These are phyloP conservation scores for Myocastor coypus DNA, from an alignment of 2,113 vertebrate species.

Conservation along the genomic window DNA sequence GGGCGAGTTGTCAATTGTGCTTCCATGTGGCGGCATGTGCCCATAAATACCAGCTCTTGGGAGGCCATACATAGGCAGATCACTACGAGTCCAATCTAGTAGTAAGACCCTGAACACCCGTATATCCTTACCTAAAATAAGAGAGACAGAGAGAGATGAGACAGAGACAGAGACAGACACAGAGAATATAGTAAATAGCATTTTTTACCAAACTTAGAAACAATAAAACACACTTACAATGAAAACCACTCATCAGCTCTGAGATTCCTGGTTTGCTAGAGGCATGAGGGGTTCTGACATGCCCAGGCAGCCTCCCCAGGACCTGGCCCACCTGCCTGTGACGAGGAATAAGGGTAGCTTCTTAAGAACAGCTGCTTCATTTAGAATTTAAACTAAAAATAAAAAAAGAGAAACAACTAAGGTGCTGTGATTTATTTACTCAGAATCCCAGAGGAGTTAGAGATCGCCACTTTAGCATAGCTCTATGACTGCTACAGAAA, in stretches of 20 bases:
- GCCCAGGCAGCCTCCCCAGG: too few relatives aligned
- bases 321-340: background rate
- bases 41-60: too few relatives aligned
- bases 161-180: too few relatives aligned
- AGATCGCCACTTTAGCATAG: background rate
- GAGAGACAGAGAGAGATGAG: too few relatives aligned
- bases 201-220: background rate
- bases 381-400: background rate
- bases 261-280: background rate
- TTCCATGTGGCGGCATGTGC: too few relatives aligned
- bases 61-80: too few relatives aligned
- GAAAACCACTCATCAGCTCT: background rate
- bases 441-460: background rate
- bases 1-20: too few relatives aligned
- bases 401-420: background rate
- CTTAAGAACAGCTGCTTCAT: too few relatives aligned
- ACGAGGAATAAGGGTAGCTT: background rate
- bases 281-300: background rate
- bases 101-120: too few relatives aligned
- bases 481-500: slow-evolving; percentile 56
- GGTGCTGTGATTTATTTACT: background rate
- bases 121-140: too few relatives aligned
- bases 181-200: background rate
- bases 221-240: background rate
- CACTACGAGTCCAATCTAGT: too few relatives aligned